A percentile compares a stretch with the other conserved stretches of the same genome.
These are phyloP conservation scores for Tadarida brasiliensis DNA, from an alignment of 2,797 vertebrate genomes.

Conservation along the genomic window DNA sequence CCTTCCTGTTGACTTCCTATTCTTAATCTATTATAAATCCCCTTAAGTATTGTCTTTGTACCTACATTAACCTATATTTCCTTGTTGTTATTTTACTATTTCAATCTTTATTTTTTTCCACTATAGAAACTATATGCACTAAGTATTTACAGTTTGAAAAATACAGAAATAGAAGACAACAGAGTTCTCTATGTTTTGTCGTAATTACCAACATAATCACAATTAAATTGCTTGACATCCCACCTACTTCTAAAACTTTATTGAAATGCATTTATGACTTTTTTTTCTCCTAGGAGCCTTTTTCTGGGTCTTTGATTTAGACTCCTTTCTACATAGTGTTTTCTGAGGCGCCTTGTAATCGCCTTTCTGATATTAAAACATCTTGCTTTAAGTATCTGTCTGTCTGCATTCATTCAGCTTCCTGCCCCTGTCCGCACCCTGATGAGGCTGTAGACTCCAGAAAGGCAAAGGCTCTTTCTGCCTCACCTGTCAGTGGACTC, in stretches of 20 bases:
- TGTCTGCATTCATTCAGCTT: not conserved
- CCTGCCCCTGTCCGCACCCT: accelerated
- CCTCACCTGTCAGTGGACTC: not conserved
- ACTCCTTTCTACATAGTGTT: not conserved
- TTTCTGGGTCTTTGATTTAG: not conserved
- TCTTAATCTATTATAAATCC: not conserved
- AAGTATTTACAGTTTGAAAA: not conserved
- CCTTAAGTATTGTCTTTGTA: not conserved
- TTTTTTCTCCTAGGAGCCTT: not conserved
- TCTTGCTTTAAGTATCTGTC: not conserved
- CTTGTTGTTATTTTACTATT: not conserved
- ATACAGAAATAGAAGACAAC: not conserved
- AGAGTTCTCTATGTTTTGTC: not conserved
- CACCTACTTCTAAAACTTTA: not conserved
- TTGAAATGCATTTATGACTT: not conserved
- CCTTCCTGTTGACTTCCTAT: not conserved
- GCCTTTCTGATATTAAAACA: not conserved
- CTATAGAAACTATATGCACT: not conserved
- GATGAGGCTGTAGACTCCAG: not conserved
- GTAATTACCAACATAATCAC: not conserved
- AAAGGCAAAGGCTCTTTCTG: not conserved
- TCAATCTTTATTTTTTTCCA: not conserved
- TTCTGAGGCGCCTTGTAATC: not conserved
- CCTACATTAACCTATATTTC: not conserved
- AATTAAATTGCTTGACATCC: not conserved